These are phyloP conservation scores for Pristionchus fissidentatus DNA, from an alignment of 2,888 invertebrate genomes.

Conservation along the genomic window DNA sequence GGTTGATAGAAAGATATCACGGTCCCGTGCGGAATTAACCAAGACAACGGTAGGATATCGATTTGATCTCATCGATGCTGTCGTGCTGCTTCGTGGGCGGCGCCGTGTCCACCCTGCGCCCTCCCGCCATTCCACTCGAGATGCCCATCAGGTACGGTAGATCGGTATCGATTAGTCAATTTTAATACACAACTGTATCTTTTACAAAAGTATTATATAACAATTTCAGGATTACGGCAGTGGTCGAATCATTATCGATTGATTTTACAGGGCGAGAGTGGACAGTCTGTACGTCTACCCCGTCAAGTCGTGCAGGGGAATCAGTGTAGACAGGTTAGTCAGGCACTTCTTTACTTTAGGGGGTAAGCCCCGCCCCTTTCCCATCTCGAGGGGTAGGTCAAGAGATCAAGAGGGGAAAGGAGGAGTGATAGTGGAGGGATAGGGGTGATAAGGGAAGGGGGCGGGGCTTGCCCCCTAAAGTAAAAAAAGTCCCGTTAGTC, in stretches of 20 bases:
- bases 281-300: constrained; percentile 85
- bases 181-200: not conserved
- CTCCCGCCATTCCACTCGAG: constrained; percentile 12
- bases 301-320: constrained; percentile 90
- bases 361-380: no score
- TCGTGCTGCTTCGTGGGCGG: constrained; percentile 46
- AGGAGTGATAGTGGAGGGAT: no score
- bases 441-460: no score
- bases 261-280: constrained; percentile 9
- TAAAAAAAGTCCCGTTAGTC: no score
- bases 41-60: constrained; percentile 34
- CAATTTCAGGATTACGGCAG: no score
- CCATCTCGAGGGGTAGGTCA: no score
- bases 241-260: constrained; percentile 12
- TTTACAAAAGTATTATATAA: no score
- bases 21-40: not conserved
- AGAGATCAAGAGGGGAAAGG: no score
- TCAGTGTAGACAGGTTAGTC: constrained; percentile 83
- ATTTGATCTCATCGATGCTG: constrained; percentile 40
- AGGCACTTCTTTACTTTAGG: no score
- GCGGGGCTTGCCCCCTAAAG: no score
- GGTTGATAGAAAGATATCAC: not conserved
- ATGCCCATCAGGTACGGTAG: constrained; percentile 6
- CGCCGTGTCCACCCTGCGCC: not conserved
- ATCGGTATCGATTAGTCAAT: not conserved